Base-by-base conservation (phyloP, 2,797 vertebrate species). In the Anguilla pacifica region DNA sequence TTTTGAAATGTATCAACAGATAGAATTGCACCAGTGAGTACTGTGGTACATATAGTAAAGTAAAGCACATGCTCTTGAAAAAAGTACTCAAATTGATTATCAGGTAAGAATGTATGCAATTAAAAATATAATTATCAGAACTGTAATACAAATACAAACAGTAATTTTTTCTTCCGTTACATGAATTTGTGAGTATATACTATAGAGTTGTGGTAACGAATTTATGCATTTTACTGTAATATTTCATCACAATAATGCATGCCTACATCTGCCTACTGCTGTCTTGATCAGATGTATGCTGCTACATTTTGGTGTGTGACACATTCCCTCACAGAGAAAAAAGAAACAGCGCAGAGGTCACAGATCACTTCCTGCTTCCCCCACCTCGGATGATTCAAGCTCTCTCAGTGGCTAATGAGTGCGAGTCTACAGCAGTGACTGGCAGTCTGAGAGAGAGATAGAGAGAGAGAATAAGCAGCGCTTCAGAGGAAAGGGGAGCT, bases 371-470 rank as follows among this genome's bases (percentile, higher is more conserved):
- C 79, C 79, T 82, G 43, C 79, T 79, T 22, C 31, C 10, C 13
- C 74, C 19, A 22, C 31, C 35, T 17, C 13, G 17, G 28, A 31
- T 72, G 28, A 77, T 43, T 17, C 35, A 39, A 77, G 31, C 46
- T 51, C 46, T 49, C 79, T 51, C 46, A 49, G 19, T 82, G 17
- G 79, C 72, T 74, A 81, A 81, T 81, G 77, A 81, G 77, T 46
- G 43, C 43, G 19, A 11, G 79, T 51, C 79, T 82, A 13, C 22
- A 11, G 77, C 39, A 81, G 39, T 10, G 77, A 81, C 28, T 31
- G 70, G 31, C 13, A 39, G 74, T 39, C 3, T 7, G n/a, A 74
- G 70, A 15, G 59, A 61, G 59, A 46, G 77, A 79, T 31, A n/a
- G 72, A 74, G 31, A 74, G 15, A 39, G 31, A 79, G 28, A 11